phyloP scores from a whole-genome alignment of 1,140 invertebrate genomes.

The Drusus annulatus region DNA sequence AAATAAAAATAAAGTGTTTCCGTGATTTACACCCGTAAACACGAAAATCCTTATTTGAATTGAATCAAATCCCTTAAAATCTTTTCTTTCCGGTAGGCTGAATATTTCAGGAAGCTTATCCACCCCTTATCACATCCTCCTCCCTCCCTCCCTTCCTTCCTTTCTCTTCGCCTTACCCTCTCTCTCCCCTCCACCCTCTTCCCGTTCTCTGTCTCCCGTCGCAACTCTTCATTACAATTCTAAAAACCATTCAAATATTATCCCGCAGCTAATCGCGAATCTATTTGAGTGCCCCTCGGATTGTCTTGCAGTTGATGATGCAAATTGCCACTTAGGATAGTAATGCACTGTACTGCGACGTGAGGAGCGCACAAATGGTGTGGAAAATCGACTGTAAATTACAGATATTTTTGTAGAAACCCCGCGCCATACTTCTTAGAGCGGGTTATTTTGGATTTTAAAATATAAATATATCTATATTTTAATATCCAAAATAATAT shows the following conservation, averaged over 20 bases:
- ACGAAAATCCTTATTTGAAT: slow-evolving; percentile 18
- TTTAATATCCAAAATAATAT: too few species aligned
- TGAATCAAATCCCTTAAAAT: slow-evolving; percentile 39
- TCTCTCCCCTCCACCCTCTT: neutral
- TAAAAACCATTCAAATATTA: slow-evolving; percentile 39
- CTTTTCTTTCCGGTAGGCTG: slow-evolving; percentile 3
- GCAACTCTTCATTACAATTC: slow-evolving; percentile 41
- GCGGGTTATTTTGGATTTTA: neutral
- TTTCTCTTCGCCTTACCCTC: neutral
- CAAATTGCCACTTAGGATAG: neutral
- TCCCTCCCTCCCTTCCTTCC: neutral
- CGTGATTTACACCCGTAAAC: slow-evolving; percentile 17
- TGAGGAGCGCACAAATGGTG: neutral
- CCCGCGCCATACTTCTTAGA: neutral
- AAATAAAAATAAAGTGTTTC: neutral
- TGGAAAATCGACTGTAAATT: neutral
- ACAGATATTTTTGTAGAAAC: neutral
- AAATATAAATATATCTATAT: too few species aligned
- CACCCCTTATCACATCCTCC: neutral
- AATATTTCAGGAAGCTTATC: slow-evolving; percentile 21
- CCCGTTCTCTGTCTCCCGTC: neutral
- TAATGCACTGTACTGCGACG: neutral
- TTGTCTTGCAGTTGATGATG: neutral
- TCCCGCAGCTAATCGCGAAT: slow-evolving; percentile 41
- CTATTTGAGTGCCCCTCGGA: slow-evolving; percentile 14